Conservation (phyloP, 2,888 invertebrate species). For the Synanthedon formicaeformis region DNA sequence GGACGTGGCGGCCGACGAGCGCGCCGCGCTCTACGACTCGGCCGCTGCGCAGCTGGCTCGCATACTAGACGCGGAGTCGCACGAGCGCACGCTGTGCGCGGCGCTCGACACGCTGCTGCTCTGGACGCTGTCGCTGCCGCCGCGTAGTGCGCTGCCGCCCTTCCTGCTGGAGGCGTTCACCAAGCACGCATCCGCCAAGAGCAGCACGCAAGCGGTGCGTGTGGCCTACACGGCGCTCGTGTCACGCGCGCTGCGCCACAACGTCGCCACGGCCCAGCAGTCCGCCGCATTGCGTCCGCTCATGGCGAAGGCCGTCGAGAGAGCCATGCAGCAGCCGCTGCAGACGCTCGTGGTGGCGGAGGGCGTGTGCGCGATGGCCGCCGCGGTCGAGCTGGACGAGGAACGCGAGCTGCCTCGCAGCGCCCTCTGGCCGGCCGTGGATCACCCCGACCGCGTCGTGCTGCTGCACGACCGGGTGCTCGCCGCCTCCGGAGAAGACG, state of each 20-base stretch:
- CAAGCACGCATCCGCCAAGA: conserved; percentile 82
- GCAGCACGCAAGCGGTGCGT: conserved; percentile 80
- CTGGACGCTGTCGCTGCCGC: conserved; percentile 70
- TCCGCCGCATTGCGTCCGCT: conserved; percentile 68
- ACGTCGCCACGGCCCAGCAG: conserved; percentile 28
- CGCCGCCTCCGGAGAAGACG: conserved; percentile 77
- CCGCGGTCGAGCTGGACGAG: conserved; percentile 32
- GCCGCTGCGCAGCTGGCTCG: conserved; percentile 78
- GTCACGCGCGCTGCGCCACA: conserved; percentile 72
- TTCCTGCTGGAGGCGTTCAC: conserved; percentile 77
- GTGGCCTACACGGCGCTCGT: conserved; percentile 84
- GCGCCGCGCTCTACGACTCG: conserved; percentile 65
- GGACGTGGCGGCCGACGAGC: conserved; percentile 70
- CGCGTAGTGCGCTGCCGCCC: conserved; percentile 38
- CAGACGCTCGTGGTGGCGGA: conserved; percentile 48
- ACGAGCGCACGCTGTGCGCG: conserved; percentile 89
- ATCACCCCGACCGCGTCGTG: conserved; percentile 81
- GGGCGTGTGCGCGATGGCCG: conserved; percentile 45
- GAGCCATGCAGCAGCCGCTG: conserved; percentile 79
- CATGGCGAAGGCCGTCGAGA: conserved; percentile 79
- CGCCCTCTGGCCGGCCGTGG: conserved; percentile 76
- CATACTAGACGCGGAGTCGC: conserved; percentile 88
- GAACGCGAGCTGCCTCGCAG: conserved; percentile 24
- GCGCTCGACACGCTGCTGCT: conserved; percentile 83
- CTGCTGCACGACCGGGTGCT: conserved; percentile 88